Percentiles rank a stretch among this genome's conserved stretches.
Conservation (phyloP, 2,888 invertebrate genomes). For the Saturnia pavonia region DNA sequence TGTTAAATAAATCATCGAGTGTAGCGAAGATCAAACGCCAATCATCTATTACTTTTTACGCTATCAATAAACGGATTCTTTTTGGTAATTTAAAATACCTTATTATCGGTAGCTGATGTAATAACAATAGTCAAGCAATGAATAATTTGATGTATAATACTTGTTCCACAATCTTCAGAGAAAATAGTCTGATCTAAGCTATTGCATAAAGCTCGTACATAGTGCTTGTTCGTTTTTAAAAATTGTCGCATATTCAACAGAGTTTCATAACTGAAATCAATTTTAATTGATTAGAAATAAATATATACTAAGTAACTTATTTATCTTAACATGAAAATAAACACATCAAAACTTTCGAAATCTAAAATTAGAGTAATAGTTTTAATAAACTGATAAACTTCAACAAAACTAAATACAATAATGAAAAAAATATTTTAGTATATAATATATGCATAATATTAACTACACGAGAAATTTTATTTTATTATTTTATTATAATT, state of each 20-base stretch:
- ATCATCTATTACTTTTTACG: not conserved
- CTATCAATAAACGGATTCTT: not conserved
- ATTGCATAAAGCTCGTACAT: slow-evolving; percentile 77
- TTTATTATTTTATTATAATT: too few relatives aligned
- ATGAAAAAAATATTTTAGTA: too few relatives aligned
- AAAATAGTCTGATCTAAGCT: slow-evolving; percentile 81
- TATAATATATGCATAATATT: too few relatives aligned
- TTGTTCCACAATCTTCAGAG: slow-evolving; percentile 84
- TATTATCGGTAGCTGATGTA: slow-evolving; percentile 66
- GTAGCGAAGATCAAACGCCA: not conserved
- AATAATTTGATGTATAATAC: slow-evolving; percentile 84
- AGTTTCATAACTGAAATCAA: slow-evolving; percentile 72
- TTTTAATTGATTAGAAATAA: not conserved
- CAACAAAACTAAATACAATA: too few relatives aligned
- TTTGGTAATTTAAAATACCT: slow-evolving; percentile 50
- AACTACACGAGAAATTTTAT: too few relatives aligned
- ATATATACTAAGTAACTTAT: not conserved
- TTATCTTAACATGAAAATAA: not conserved
- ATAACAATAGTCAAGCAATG: slow-evolving; percentile 81
- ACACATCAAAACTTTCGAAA: too few relatives aligned
- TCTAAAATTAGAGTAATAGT: too few relatives aligned
- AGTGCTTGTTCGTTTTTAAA: slow-evolving; percentile 76
- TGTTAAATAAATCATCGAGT: not conserved
- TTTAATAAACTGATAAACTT: too few relatives aligned
- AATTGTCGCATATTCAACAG: slow-evolving; percentile 77